Percentiles rank a stretch among this genome's conserved stretches.
These are phyloP conservation scores for Drosophila mettleri DNA, from an alignment of 2,888 invertebrate species.

Conservation along the genomic window DNA sequence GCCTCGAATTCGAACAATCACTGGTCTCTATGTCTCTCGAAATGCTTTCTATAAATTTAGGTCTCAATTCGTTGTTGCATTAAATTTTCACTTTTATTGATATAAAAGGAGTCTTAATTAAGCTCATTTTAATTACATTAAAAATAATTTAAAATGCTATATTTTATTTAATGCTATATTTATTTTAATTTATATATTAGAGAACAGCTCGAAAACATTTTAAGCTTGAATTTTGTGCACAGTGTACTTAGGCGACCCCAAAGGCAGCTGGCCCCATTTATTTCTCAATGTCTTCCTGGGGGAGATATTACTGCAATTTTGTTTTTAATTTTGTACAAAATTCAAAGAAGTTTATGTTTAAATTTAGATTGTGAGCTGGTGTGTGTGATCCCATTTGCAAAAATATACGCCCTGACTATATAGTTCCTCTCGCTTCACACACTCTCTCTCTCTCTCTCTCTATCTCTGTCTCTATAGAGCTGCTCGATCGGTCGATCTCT, in stretches of 20 bases:
- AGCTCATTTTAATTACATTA: too few species aligned
- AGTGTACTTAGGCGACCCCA: constrained; percentile 36
- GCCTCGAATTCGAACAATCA: neutral
- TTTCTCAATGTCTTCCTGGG: constrained; percentile 33
- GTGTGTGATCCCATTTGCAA: constrained; percentile 39
- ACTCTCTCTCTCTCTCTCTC: neutral
- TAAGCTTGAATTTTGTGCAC: neutral
- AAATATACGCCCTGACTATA: constrained; percentile 26
- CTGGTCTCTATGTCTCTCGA: too few species aligned
- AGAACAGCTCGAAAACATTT: too few species aligned
- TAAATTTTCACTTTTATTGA: neutral
- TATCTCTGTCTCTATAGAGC: neutral
- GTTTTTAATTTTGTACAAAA: constrained; percentile 15
- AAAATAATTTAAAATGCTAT: too few species aligned
- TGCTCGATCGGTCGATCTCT: constrained; percentile 32
- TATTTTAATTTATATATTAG: too few species aligned
- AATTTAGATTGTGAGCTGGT: constrained; percentile 61
- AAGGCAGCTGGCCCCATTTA: constrained; percentile 48
- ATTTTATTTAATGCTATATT: too few species aligned
- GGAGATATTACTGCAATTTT: constrained; percentile 46
- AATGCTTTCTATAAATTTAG: too few species aligned
- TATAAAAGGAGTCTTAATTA: neutral
- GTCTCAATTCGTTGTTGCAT: neutral
- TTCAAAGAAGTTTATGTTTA: constrained; percentile 52
- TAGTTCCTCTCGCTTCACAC: neutral